These are phyloP conservation scores for Uria lomvia DNA, from an alignment of 2,113 vertebrate species.

Conservation along the genomic window DNA sequence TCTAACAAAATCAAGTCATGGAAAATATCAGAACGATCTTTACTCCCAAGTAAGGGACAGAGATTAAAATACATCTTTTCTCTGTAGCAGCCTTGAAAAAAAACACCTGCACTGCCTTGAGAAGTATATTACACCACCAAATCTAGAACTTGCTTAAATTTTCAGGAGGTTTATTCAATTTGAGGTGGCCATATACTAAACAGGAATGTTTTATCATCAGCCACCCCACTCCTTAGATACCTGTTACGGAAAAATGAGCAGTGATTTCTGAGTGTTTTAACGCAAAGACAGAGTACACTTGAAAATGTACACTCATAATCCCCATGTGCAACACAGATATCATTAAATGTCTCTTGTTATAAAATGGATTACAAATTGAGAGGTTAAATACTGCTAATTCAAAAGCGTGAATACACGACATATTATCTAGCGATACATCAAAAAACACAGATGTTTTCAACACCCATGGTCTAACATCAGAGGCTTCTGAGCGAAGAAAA, in stretches of 20 bases:
- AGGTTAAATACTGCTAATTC: not conserved
- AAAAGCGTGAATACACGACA: not conserved
- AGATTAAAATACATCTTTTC: not conserved
- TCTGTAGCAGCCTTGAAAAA: not conserved
- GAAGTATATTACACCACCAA: not conserved
- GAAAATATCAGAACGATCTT: not conserved
- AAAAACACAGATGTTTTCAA: not conserved
- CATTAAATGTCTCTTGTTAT: not conserved
- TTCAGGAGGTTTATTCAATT: not conserved
- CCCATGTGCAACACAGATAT: not conserved
- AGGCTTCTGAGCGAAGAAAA: not conserved
- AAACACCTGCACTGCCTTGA: not conserved
- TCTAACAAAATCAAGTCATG: not conserved
- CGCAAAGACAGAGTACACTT: not conserved
- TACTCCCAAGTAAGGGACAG: not conserved
- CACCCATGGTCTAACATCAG: not conserved
- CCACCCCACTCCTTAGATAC: not conserved
- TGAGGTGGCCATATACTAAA: not conserved
- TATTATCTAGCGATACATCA: not conserved
- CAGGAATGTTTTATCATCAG: not conserved
- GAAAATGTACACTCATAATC: not conserved
- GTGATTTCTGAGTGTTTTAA: not conserved
- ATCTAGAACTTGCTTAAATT: not conserved
- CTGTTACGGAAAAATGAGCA: not conserved
- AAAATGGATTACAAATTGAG: not conserved